A percentile compares a stretch with the other conserved stretches of the same genome.
These are phyloP conservation scores for Muscina levida DNA, from an alignment of 2,888 invertebrate genomes.

Conservation along the genomic window DNA sequence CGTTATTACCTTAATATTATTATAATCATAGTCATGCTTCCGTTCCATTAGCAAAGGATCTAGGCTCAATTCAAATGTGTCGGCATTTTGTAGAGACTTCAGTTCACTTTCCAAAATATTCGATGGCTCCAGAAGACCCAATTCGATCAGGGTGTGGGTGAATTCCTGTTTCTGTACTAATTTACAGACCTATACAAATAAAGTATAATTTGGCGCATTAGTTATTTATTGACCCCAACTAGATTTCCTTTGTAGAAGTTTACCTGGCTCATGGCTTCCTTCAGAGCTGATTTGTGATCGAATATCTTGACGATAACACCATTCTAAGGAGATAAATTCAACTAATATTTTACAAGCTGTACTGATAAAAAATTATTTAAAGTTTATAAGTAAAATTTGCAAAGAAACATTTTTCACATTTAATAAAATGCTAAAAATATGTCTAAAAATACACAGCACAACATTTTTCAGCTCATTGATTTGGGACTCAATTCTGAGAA, in stretches of 20 bases:
- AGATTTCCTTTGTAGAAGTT: no score
- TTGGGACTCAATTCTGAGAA: no score
- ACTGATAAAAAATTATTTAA: no score
- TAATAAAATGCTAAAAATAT: no score
- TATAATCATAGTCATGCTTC: slow-evolving; percentile 72
- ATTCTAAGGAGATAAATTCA: slow-evolving; percentile 79
- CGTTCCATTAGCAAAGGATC: slow-evolving; percentile 66
- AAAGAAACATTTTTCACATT: no score
- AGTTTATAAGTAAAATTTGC: no score
- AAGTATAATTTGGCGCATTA: no score
- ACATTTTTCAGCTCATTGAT: no score
- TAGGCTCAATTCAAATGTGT: slow-evolving; percentile 66
- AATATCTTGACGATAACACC: slow-evolving; percentile 81
- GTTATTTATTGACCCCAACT: background rate
- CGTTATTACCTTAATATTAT: slow-evolving; percentile 72
- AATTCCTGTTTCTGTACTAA: slow-evolving; percentile 84
- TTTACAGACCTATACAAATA: slow-evolving; percentile 79
- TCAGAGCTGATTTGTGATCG: slow-evolving; percentile 80
- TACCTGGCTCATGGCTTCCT: slow-evolving; percentile 81
- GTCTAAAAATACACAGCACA: no score
- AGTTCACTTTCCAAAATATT: slow-evolving; percentile 72
- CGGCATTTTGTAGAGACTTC: slow-evolving; percentile 69
- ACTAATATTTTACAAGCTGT: no score
- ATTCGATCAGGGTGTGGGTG: slow-evolving; percentile 82
- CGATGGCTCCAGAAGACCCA: slow-evolving; percentile 81